Base-by-base conservation (phyloP, 2,797 vertebrate species). In the Cryptoblepharus egeriae region DNA sequence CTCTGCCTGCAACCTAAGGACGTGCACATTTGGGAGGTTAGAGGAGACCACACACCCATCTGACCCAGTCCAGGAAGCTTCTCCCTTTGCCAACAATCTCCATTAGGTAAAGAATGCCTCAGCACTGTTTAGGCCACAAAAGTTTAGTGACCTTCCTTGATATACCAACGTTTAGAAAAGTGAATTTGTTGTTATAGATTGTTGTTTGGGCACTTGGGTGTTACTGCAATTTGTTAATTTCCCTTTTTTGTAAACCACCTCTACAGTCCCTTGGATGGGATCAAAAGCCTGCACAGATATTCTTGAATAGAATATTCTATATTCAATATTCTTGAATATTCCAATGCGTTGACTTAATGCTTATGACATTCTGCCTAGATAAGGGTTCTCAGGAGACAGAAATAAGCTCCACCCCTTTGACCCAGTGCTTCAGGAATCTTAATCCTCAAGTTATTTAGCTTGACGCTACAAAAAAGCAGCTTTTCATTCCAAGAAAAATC, bases 1-100 rank as follows among this genome's bases (percentile, higher is more conserved):
- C 32, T 93, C 92, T 2, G 91, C 92, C 32, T 90, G 95, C 28
- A 96, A 93, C 81, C 97, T 97, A 32, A 8, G 8, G 13, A 68
- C 63, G 30, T 15, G 74, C 7, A 1, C 30, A 39, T 37, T 15
- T 24, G 7, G 10, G 35, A 18, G 52, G 63, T 67, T 22, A 58
- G 37, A 45, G 74, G 30, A n/a, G 37, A 13, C 9, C 8, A 39
- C 45, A 72, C 35, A 73, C 26, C 13, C 22, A 64, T 1, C 11
- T 35, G 26, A 15, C 28, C 28, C 45, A 68, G 18, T 30, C 64
- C 30, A 12, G 15, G 24, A 20, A 22, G 28, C 16, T 26, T 68
- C 35, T 67, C 24, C 26, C 18, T 30, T 37, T 45, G 37, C 37
- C 16, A 26, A 58, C 18, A 37, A 16, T 13, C n/a, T 24, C 37